Evolutionary conservation across 2,113 vertebrate genomes (phyloP), one percentile per base, ranked within the genome.

Genomic region (Sander lucioperca): DNA sequence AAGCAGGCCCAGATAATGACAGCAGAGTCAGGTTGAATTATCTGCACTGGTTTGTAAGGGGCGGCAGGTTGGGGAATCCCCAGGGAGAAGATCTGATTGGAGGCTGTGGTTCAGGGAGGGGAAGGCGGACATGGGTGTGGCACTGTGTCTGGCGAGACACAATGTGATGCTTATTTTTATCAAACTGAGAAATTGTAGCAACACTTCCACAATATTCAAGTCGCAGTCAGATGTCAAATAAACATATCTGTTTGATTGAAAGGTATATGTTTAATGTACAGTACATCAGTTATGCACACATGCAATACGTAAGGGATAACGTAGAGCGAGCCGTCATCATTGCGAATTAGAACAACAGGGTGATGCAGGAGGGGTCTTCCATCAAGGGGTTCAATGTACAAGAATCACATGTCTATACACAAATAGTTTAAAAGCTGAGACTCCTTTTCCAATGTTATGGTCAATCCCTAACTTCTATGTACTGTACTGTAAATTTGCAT

Each of bases 81-180:
- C 68, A 14, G 91, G 89, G 90, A 85, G 43, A 21, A 8, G 64
- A 30, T 79, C 36, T 80, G 88, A 85, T 83, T 74, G 82, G 87
- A 83, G 71, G 69, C 45, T 83, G 81, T 23, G 56, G 54, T 11
- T 13, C 19, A 76, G 21, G 45, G 54, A 65, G 61, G 74, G 51
- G 33, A 64, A 27, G 64, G 80, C 25, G 75, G 14, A 25, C 33
- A 48, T 5, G 78, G 86, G 84, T 69, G 77, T 87, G 87, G 77
- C 43, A 25, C n/a, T 76, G 64, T 89, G 76, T 91, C 66, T 87
- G 77, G 54, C 63, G 74, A 79, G 61, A 74, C 39, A 56, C 53
- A 81, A 62, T 36, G 3, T 69, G 51, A 74, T 59, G 36, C 61
- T 62, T 54, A 45, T 63, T 80, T 65, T 80, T 57, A 67, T 75